Evolutionary conservation across 2,797 vertebrate species (phyloP).

Genomic region (Sardinella longiceps): DNA sequence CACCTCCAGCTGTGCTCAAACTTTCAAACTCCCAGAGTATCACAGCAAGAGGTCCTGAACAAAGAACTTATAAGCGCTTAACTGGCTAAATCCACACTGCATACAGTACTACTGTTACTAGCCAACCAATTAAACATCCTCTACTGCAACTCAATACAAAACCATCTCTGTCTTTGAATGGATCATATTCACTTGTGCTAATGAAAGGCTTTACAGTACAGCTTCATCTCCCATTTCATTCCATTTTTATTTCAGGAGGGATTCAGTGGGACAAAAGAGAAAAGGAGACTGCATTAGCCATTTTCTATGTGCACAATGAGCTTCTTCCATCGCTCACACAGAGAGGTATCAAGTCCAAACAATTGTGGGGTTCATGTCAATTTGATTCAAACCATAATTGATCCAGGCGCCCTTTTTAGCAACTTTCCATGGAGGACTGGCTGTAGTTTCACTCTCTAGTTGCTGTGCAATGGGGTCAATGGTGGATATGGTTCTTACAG

Average conservation of each 20-base stretch:
- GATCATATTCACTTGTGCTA: slow-evolving; percentile 54
- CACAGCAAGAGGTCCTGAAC: neutral
- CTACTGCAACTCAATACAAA: neutral
- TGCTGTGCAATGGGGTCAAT: neutral
- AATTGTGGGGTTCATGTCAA: slow-evolving; percentile 49
- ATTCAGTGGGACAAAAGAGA: slow-evolving; percentile 38
- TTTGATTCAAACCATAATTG: slow-evolving; percentile 12
- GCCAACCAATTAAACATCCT: neutral
- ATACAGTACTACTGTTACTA: slow-evolving; percentile 1
- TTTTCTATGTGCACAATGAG: slow-evolving; percentile 62
- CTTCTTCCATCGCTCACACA: slow-evolving; percentile 65
- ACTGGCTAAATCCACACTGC: slow-evolving; percentile 12
- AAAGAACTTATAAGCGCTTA: slow-evolving; percentile 13
- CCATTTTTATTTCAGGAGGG: slow-evolving; percentile 47
- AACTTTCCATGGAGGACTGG: neutral
- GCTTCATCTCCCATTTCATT: slow-evolving; percentile 49
- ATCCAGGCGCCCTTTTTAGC: neutral
- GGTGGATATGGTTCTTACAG: slow-evolving; percentile 1
- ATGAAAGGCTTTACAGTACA: slow-evolving; percentile 48
- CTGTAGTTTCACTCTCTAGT: slow-evolving; percentile 4
- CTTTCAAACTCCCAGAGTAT: neutral
- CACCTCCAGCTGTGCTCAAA: neutral
- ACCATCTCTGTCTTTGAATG: slow-evolving; percentile 48
- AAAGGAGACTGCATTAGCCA: slow-evolving; percentile 65
- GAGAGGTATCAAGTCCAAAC: slow-evolving; percentile 58